Base-by-base conservation (phyloP, 2,888 invertebrate genomes). In the Limenitis camilla region DNA sequence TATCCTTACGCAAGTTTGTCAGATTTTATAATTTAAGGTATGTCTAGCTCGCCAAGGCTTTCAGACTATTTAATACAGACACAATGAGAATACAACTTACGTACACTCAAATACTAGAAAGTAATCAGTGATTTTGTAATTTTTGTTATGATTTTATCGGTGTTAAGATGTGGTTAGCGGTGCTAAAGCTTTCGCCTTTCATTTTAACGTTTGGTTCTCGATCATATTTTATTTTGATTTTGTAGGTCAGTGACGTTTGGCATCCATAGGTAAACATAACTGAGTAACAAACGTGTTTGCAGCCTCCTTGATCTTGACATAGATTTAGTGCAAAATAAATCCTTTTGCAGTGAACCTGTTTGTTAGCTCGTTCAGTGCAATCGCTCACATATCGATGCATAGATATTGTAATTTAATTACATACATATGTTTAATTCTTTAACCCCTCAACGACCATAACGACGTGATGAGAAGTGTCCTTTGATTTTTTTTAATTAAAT, bases 271-370 rank as follows among this genome's bases (percentile, higher is more conserved):
- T 72, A 78, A 76, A 73, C 71, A 74, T 61, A 61, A 61, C 65
- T 78, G 79, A 80, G 74, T 79, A 78, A 77, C 61, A 76, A 76
- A 80, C 78, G 62, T 60, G 78, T 77, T 76, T 63, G 61, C 59
- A 60, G 64, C 68, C 69, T 77, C 83, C 83, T 81, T 84, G 84
- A 84, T 84, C 85, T 79, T 86, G 86, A 86, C 86, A 85, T 73
- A 82, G 81, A 81, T 86, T 71, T 61, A 56, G 65, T 56, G 65
- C 57, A 70, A 74, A 79, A 77, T 78, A 78, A 78, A 81, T 83
- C 81, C 79, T 79, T 77, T 68, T 69, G 61, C 55, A 48, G 62
- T 11, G 76, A 82, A 83, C 86, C 80, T 75, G 83, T 86, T 82
- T 62, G 61, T 55, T 59, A 54, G 51, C 41, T 38, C 56, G 67